A percentile compares a stretch with the other conserved stretches of the same genome.
phyloP scores from a whole-genome alignment of 2,113 vertebrate species.

The Alectura lathami region DNA sequence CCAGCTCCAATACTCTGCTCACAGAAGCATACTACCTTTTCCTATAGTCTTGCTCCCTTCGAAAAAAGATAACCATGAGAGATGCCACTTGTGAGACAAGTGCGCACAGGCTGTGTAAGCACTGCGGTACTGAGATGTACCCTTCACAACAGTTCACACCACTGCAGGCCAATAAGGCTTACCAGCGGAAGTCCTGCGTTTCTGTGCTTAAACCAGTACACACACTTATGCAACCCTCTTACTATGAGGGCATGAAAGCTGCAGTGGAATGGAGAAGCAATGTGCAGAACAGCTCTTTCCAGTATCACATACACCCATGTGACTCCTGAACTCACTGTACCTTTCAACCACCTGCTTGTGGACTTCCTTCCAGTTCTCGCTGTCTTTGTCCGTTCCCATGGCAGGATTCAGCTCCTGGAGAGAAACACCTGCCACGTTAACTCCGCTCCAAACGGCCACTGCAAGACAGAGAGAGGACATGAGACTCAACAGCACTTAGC shows the following conservation, averaged over 20 bases:
- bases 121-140: background rate
- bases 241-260: background rate
- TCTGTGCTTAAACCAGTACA: background rate
- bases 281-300: background rate
- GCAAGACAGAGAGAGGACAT: background rate
- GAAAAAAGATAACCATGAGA: background rate
- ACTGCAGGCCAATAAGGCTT: background rate
- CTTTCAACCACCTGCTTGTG: conserved; percentile 96
- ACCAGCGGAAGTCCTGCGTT: background rate
- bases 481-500: background rate
- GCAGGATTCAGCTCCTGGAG: conserved; percentile 92
- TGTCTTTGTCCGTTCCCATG: conserved; percentile 87
- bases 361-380: conserved; percentile 90
- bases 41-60: background rate
- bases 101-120: background rate
- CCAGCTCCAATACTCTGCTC: background rate
- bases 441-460: conserved; percentile 96
- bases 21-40: background rate
- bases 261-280: background rate
- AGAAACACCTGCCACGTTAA: conserved; percentile 92
- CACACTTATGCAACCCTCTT: background rate
- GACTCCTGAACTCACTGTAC: conserved; percentile 55
- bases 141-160: background rate
- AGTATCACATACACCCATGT: background rate
- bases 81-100: background rate